phyloP scores from a whole-genome alignment of 2,888 invertebrate species.

The Hetaerina titia region DNA sequence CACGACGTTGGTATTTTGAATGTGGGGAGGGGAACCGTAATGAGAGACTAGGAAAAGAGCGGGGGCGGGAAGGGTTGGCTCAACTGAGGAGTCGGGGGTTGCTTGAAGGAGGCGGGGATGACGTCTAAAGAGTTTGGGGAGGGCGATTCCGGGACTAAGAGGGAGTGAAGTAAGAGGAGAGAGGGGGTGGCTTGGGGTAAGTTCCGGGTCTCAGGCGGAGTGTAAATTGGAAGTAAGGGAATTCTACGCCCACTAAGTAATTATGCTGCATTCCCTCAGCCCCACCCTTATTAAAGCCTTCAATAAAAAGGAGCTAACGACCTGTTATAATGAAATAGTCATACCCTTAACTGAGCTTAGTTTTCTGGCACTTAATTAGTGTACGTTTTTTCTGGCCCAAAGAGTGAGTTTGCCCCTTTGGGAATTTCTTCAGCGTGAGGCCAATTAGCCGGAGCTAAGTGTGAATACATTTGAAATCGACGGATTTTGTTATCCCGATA shows the following conservation, averaged over 20 bases:
- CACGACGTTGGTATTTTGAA: background rate
- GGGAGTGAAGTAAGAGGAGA: background rate
- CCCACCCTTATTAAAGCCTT: constrained; percentile 55
- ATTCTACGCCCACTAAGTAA: constrained; percentile 60
- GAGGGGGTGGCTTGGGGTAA: background rate
- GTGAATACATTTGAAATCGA: background rate
- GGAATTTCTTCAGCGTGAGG: constrained; percentile 22
- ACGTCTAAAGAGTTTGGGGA: background rate
- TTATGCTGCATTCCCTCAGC: constrained; percentile 58
- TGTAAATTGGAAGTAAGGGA: constrained; percentile 27
- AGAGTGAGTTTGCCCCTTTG: background rate
- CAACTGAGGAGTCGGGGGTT: background rate
- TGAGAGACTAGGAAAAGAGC: background rate
- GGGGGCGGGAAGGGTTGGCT: background rate
- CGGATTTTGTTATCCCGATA: background rate
- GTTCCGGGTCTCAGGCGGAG: background rate
- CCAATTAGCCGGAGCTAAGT: background rate
- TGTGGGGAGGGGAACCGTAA: background rate
- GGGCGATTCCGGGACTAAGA: background rate
- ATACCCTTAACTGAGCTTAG: constrained; percentile 58
- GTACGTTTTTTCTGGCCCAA: constrained; percentile 7
- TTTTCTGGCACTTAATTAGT: constrained; percentile 55
- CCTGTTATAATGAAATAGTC: constrained; percentile 67
- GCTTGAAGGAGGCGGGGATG: background rate
- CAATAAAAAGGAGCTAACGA: constrained; percentile 62